Base-by-base conservation (phyloP, 2,797 vertebrate genomes). In the Sternarchorhynchus goeldii region DNA sequence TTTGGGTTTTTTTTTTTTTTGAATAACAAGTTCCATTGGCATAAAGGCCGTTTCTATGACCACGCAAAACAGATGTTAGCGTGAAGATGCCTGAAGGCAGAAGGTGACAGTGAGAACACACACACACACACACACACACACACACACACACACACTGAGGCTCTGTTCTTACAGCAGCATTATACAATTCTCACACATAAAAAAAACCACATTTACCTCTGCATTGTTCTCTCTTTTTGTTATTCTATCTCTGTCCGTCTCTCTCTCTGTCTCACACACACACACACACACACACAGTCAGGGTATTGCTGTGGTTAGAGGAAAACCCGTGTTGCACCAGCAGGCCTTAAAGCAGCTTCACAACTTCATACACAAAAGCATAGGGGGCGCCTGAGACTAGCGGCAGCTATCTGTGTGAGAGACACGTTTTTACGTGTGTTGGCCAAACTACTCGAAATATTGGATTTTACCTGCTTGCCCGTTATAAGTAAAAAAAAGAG, bases 311-410 rank as follows among this genome's bases (percentile, higher is more conserved):
- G 59, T 50, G 53, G 45, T 75, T 59, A 78, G 55, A 77, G 60
- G 73, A 79, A 82, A 70, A 75, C 75, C 75, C 65, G 76, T 25
- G 56, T 70, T 82, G 55, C 17, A 36, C 68, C 76, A 66, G 71
- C 41, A 70, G 90, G 87, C 88, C 91, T 90, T 83, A 80, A 74
- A 86, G 88, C 84, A 89, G 87, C 87, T 89, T 80, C 79, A 89
- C 84, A 86, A 84, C 81, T 82, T 76, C 90, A 86, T 78, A 90
- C 78, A 69, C 88, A 81, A 86, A 81, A 84, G 73, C 17, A 58
- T n/a, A 74, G 89, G 80, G 81, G 83, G 87, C 88, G 87, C 86
- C 88, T 71, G 78, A 85, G 87, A 88, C 85, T 63, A 86, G 91
- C 81, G 91, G 89, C 86, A 87, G 86, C 88, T 89, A 82, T 21